phyloP scores from a whole-genome alignment of 2,797 vertebrate genomes.

The Hyperoplus lanceolatus region DNA sequence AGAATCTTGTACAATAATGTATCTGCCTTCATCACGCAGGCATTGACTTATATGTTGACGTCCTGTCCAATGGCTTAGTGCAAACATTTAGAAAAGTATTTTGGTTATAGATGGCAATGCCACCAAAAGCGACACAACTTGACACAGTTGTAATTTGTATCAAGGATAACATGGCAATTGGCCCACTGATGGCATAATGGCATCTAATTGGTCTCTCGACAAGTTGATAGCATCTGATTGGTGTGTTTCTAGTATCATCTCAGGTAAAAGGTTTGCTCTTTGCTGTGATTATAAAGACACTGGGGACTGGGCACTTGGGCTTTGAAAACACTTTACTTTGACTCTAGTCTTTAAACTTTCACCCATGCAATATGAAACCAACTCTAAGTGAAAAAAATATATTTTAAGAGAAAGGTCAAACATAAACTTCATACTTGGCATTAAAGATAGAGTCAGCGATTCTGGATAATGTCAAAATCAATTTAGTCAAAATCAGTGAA shows the following conservation, averaged over 20 bases:
- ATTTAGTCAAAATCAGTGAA: no score
- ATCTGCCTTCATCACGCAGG: background rate
- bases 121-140: background rate
- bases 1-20: background rate
- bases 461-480: no score
- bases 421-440: background rate
- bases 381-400: conserved; percentile 22
- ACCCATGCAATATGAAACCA: conserved; percentile 2
- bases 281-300: conserved; percentile 40
- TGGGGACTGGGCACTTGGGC: background rate
- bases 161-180: conserved; percentile 14
- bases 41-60: background rate
- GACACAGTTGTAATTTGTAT: conserved; percentile 26
- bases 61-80: background rate
- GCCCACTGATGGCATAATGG: conserved; percentile 29
- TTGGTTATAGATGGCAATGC: background rate
- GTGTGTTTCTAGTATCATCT: conserved; percentile 39
- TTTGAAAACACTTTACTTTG: conserved; percentile 47
- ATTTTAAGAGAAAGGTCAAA: conserved; percentile 16
- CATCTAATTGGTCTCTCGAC: conserved; percentile 50
- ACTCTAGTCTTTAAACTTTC: conserved; percentile 38
- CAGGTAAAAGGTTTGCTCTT: conserved; percentile 43
- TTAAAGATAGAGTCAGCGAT: no score
- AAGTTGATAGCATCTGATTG: conserved; percentile 48
- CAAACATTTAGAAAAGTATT: background rate